phyloP scores from a whole-genome alignment of 2,797 vertebrate genomes.

The Manis pentadactyla region DNA sequence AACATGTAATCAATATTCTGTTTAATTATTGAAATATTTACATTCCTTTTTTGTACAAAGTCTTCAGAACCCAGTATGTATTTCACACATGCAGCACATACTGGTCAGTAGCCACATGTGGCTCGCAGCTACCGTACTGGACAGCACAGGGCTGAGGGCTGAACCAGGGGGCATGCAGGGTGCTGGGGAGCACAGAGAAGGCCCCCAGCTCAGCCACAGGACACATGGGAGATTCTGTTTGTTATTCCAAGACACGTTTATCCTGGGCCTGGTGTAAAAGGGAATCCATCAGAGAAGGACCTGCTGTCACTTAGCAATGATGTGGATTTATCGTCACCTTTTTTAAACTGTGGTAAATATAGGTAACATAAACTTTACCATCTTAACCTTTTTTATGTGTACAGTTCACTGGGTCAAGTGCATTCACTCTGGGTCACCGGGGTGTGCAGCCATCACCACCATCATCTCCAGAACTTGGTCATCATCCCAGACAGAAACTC shows the following conservation, averaged over 20 bases:
- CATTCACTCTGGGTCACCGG: background rate
- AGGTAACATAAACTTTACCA: background rate
- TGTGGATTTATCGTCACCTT: background rate
- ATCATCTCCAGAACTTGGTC: background rate
- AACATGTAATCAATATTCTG: background rate
- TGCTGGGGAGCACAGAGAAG: background rate
- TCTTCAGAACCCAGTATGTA: background rate
- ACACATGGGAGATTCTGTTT: fast-evolving
- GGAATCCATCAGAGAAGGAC: background rate
- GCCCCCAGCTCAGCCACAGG: background rate
- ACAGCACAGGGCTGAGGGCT: background rate
- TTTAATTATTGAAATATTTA: background rate
- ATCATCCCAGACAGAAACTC: background rate
- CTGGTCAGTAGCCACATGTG: background rate
- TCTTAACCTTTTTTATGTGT: background rate
- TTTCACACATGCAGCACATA: background rate
- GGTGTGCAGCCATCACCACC: background rate
- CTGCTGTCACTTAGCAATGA: too few species aligned
- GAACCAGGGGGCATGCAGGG: fast-evolving
- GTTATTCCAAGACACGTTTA: background rate
- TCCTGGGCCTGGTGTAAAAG: background rate
- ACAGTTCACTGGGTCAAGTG: background rate
- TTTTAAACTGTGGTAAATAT: background rate
- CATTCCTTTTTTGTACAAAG: background rate
- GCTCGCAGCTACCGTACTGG: fast-evolving